phyloP scores from a whole-genome alignment of 64 coral and sea anemone species.

The Montipora capricornis region DNA sequence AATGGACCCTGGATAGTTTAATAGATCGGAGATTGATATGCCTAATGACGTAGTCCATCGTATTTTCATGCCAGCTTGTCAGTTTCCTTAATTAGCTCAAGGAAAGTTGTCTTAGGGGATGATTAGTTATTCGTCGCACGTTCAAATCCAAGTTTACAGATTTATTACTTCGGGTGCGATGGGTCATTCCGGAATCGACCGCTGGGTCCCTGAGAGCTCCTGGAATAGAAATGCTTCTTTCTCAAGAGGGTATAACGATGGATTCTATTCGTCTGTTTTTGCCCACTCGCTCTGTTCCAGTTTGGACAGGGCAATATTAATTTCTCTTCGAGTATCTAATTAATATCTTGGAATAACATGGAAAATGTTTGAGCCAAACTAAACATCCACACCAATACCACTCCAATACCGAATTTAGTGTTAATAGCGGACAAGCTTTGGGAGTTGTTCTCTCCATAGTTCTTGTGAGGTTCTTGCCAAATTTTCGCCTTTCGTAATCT shows the following conservation, averaged over 20 bases:
- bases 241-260: not conserved
- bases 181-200: not conserved
- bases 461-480: not conserved
- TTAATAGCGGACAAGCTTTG: not conserved
- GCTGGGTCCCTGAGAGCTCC: not conserved
- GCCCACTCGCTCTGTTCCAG: not conserved
- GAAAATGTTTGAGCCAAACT: conserved; percentile 5
- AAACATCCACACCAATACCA: conserved; percentile 3
- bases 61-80: not conserved
- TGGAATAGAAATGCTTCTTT: not conserved
- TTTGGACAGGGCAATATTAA: conserved; percentile 26
- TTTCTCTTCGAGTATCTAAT: conserved; percentile 39
- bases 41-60: not conserved
- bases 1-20: not conserved
- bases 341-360: conserved; percentile 57
- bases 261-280: not conserved
- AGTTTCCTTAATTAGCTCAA: not conserved
- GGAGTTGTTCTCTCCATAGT: not conserved
- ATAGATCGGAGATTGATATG: not conserved
- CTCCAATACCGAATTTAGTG: not conserved
- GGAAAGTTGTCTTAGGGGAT: conserved; percentile 26
- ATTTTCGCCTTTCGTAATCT: not conserved
- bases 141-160: not conserved
- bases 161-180: not conserved
- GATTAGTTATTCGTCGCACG: conserved; percentile 43